A percentile compares a stretch with the other conserved stretches of the same genome.
Conservation (phyloP, 2,113 vertebrate genomes). For the Erythrocercus mccallii region DNA sequence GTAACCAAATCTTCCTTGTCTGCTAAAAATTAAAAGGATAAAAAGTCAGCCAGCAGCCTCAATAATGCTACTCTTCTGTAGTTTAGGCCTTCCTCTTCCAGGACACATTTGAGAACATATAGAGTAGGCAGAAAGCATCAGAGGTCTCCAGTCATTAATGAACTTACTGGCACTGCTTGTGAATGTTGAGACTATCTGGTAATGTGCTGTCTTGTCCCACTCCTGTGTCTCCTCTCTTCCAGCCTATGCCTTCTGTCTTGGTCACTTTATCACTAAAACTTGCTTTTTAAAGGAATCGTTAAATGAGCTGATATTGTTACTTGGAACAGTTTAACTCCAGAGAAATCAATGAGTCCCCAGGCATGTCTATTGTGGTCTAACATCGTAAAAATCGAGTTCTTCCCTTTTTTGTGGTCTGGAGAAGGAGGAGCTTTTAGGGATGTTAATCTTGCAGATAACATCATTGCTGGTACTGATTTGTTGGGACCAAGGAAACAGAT, state of each 20-base stretch:
- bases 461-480: not conserved
- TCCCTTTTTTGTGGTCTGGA: not conserved
- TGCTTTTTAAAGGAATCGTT: not conserved
- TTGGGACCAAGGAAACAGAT: not conserved
- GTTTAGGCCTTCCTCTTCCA: not conserved
- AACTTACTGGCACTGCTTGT: not conserved
- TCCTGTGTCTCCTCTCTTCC: not conserved
- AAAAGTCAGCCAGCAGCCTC: not conserved
- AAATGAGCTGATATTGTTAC: not conserved
- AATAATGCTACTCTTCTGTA: not conserved
- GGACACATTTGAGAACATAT: not conserved
- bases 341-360: not conserved
- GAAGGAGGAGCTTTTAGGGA: not conserved
- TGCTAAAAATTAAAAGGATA: not conserved
- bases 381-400: not conserved
- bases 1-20: not conserved
- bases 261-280: not conserved
- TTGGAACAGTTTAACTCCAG: not conserved
- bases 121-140: not conserved
- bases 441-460: not conserved
- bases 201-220: not conserved
- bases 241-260: not conserved
- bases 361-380: not conserved
- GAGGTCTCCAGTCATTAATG: accelerated
- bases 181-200: not conserved